Conservation (phyloP, 2,113 vertebrate species). For the Microtus pennsylvanicus region DNA sequence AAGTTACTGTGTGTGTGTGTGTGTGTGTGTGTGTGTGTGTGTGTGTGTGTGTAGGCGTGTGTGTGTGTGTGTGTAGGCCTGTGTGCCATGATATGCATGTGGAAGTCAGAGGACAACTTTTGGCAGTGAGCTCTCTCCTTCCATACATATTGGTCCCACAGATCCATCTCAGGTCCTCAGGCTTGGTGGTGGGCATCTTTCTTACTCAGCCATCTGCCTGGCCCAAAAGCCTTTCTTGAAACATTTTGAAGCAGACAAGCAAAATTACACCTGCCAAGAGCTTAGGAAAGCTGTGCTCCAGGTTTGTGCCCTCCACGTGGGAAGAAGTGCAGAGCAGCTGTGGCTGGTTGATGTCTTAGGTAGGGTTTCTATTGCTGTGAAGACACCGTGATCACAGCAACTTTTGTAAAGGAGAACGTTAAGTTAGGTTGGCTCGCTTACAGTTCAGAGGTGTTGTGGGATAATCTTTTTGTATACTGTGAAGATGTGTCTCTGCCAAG, state of each 20-base stretch:
- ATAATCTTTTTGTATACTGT: background rate
- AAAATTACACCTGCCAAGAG: background rate
- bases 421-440: background rate
- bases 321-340: background rate
- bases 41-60: background rate
- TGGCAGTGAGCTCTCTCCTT: background rate
- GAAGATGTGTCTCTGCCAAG: background rate
- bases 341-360: background rate
- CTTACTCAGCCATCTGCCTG: background rate
- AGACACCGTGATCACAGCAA: background rate
- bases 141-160: background rate
- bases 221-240: conserved; percentile 3
- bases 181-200: background rate
- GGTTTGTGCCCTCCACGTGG: background rate
- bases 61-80: background rate
- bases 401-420: background rate
- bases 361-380: background rate
- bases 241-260: background rate
- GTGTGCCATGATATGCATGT: background rate
- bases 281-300: background rate
- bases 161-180: background rate
- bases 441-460: background rate
- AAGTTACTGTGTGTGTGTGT: background rate
- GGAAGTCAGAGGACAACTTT: background rate
- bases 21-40: background rate